A percentile compares a stretch with the other conserved stretches of the same genome.
Evolutionary conservation across 2,888 invertebrate species (phyloP).

Genomic region (Allygus modestus): DNA sequence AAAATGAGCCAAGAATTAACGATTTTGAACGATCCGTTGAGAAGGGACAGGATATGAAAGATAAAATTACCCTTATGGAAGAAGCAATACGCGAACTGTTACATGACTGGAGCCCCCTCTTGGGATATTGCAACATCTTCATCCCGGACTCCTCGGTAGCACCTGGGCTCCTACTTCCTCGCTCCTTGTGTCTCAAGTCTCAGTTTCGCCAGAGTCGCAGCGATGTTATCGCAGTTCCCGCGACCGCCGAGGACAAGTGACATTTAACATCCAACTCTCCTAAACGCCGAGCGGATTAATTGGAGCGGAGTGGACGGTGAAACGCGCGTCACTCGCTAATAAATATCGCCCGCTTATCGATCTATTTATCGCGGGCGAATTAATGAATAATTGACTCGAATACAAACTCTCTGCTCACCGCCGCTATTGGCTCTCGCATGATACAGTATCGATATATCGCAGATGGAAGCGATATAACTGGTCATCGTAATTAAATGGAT

Average conservation of each 20-base stretch:
- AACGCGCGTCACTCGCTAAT: conserved; percentile 31
- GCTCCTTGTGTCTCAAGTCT: too few species aligned
- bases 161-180: too few species aligned
- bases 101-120: too few species aligned
- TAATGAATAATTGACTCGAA: conserved; percentile 18
- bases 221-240: not conserved
- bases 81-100: too few species aligned
- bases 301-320: conserved; percentile 36
- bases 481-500: not conserved
- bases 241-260: conserved; percentile 26
- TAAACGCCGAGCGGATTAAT: conserved; percentile 37
- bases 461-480: not conserved
- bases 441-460: conserved; percentile 12
- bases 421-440: not conserved
- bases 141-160: too few species aligned
- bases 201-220: too few species aligned
- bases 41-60: too few species aligned
- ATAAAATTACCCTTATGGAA: too few species aligned
- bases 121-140: too few species aligned
- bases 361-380: conserved; percentile 11
- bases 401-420: not conserved
- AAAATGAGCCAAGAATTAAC: too few species aligned
- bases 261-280: conserved; percentile 33
- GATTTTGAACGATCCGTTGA: too few species aligned
- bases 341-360: conserved; percentile 48